Evolutionary conservation across 1,140 invertebrate genomes (phyloP).

Genomic region (Choristoneura fumiferana): DNA sequence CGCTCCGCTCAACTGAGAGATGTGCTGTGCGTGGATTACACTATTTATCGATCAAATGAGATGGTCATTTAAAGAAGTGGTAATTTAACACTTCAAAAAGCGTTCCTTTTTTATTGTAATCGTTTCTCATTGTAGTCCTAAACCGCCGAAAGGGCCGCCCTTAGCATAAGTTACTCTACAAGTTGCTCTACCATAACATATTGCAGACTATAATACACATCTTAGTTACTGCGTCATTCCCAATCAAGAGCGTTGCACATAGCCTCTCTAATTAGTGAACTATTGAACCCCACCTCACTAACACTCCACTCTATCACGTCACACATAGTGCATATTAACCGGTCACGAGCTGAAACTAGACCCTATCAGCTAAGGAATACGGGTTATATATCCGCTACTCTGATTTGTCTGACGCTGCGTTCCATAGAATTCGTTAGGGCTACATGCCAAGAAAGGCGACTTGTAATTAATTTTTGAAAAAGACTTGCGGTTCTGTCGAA

Average conservation of each 20-base stretch:
- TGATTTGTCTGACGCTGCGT: not conserved
- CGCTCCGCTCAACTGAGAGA: too few relatives aligned
- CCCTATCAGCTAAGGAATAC: not conserved
- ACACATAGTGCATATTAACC: not conserved
- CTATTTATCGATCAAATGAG: too few relatives aligned
- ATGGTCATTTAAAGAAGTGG: too few relatives aligned
- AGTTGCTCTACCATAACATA: too few relatives aligned
- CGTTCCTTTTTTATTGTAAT: too few relatives aligned
- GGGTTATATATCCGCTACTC: not conserved
- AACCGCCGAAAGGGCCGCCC: too few relatives aligned
- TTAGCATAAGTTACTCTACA: too few relatives aligned
- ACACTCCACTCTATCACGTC: not conserved
- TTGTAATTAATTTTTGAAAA: not conserved
- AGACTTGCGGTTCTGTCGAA: too few relatives aligned
- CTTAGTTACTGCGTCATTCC: not conserved
- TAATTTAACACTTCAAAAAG: too few relatives aligned
- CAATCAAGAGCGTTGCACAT: not conserved
- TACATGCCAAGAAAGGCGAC: slow-evolving; percentile 3
- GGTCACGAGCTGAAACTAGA: not conserved
- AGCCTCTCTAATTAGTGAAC: slow-evolving; percentile 3
- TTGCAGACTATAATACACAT: too few relatives aligned
- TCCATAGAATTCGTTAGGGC: slow-evolving; percentile 9
- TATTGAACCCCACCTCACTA: not conserved
- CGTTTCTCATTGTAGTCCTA: too few relatives aligned
- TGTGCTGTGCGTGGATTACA: too few relatives aligned